Conservation (phyloP, 37 sponge, comb jelly and placozoan genomes). For the Ephydatia muelleri region DNA sequence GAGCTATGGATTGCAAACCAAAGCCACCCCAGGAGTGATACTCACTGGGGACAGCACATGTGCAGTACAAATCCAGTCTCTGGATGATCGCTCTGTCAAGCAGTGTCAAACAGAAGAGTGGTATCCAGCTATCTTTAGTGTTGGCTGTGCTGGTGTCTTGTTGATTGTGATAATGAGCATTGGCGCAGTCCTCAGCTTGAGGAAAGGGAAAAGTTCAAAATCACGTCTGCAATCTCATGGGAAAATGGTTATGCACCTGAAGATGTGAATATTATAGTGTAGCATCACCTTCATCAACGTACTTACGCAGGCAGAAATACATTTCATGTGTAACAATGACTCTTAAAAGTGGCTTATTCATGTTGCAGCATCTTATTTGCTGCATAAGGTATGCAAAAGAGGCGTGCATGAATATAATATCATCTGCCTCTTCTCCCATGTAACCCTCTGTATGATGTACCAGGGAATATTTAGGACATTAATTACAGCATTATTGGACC, state of each 20-base stretch:
- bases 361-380: too few species aligned
- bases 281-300: too few species aligned
- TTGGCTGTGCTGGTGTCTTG: background rate
- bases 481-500: background rate
- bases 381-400: background rate
- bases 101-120: background rate
- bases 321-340: too few species aligned
- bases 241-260: too few species aligned
- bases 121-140: background rate
- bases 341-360: too few species aligned
- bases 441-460: background rate
- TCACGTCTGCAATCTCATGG: too few species aligned
- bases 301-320: too few species aligned
- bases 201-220: background rate
- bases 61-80: background rate
- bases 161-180: background rate
- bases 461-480: background rate
- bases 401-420: background rate
- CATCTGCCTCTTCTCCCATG: too few species aligned
- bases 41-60: background rate
- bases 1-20: background rate
- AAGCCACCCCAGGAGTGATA: background rate
- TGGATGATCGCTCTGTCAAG: background rate
- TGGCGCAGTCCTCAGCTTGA: too few species aligned
- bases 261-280: too few species aligned